Conservation (phyloP, 1,140 invertebrate species). For the Geopemphigus sp. region DNA sequence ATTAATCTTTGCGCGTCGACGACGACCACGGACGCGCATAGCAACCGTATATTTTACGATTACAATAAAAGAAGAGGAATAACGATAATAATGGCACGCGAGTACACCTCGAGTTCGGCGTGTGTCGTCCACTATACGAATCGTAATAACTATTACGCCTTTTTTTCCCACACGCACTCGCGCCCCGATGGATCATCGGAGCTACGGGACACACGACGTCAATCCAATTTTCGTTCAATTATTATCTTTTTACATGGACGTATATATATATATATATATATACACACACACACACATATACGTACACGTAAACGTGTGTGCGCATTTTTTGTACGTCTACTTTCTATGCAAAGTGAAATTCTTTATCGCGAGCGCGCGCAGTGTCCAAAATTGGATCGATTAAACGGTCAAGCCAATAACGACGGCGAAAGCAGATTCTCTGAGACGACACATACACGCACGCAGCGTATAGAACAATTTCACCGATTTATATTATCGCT, state of each 20-base stretch:
- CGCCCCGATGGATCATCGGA: neutral
- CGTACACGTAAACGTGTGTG: too few species aligned
- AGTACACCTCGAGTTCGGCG: too few species aligned
- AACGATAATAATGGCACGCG: too few species aligned
- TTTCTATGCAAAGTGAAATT: constrained; percentile 48
- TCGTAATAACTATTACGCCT: neutral
- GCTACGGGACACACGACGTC: too few species aligned
- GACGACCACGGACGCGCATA: too few species aligned
- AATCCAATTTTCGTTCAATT: constrained; percentile 7
- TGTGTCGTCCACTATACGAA: too few species aligned
- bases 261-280: too few species aligned
- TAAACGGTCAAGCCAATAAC: constrained; percentile 29
- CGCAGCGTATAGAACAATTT: neutral
- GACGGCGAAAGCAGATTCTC: constrained; percentile 25
- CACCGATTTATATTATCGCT: constrained; percentile 1
- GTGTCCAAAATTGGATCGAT: constrained; percentile 43
- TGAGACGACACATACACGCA: neutral
- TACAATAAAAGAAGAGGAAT: too few species aligned
- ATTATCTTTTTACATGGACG: neutral
- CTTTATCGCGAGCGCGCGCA: neutral
- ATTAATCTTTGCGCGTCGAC: too few species aligned
- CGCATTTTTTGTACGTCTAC: neutral
- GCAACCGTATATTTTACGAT: too few species aligned
- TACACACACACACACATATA: too few species aligned
- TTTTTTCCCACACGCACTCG: neutral